Conservation (phyloP, 2,888 invertebrate species). For the Stenolophus ochropezus region DNA sequence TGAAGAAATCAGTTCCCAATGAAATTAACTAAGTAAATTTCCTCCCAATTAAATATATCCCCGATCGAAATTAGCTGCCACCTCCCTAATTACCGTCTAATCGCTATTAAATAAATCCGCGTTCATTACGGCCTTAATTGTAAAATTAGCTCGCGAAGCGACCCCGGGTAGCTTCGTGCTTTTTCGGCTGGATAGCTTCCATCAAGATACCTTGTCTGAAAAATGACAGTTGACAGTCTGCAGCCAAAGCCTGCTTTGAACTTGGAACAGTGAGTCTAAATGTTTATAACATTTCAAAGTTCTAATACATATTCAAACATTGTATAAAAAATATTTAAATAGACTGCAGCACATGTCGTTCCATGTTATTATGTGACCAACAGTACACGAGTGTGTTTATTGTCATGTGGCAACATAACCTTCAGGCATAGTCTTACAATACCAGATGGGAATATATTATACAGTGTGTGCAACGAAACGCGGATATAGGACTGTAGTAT, state of each 20-base stretch:
- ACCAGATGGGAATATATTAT: too few species aligned
- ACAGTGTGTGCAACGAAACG: too few species aligned
- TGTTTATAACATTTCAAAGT: too few species aligned
- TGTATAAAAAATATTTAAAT: too few species aligned
- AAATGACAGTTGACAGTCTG: slow-evolving; percentile 36
- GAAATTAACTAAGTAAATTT: slow-evolving; percentile 20
- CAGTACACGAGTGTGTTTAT: too few species aligned
- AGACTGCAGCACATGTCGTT: too few species aligned
- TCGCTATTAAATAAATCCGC: slow-evolving; percentile 54
- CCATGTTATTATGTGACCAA: too few species aligned
- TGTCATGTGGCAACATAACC: too few species aligned
- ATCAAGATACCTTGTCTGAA: background rate
- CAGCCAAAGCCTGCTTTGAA: slow-evolving; percentile 17
- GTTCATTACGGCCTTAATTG: slow-evolving; percentile 52
- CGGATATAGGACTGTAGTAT: too few species aligned
- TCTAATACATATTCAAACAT: too few species aligned
- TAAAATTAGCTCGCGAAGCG: slow-evolving; percentile 72
- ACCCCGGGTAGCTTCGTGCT: slow-evolving; percentile 77
- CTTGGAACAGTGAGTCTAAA: slow-evolving; percentile 33
- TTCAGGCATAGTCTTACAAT: too few species aligned
- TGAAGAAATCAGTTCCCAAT: slow-evolving; percentile 22
- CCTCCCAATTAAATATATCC: slow-evolving; percentile 35
- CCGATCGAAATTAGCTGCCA: slow-evolving; percentile 21
- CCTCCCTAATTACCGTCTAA: slow-evolving; percentile 42
- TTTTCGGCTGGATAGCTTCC: background rate